These are phyloP conservation scores for Hycleus cichorii DNA, from an alignment of 1,140 invertebrate species.

Conservation along the genomic window DNA sequence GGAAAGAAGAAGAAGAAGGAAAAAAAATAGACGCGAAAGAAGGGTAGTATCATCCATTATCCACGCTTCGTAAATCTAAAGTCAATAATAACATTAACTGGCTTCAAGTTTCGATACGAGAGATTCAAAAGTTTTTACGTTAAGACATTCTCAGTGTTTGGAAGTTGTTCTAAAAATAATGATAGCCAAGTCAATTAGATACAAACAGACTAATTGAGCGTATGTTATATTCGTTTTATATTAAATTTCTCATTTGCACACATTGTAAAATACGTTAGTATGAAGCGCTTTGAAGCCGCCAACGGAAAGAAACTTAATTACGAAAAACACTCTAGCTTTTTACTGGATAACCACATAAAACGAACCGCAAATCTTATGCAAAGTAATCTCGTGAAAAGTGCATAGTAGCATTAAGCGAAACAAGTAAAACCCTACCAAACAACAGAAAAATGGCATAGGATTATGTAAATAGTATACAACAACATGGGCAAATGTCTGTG, in stretches of 20 bases:
- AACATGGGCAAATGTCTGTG: background rate
- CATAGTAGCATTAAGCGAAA: constrained; percentile 22
- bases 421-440: constrained; percentile 9
- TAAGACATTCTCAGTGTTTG: constrained; percentile 8
- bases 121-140: constrained; percentile 22
- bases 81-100: constrained; percentile 33
- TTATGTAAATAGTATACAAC: constrained; percentile 11
- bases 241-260: too few species aligned
- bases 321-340: constrained; percentile 24
- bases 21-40: too few species aligned
- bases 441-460: constrained; percentile 6
- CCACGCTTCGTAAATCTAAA: constrained; percentile 31
- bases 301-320: constrained; percentile 20
- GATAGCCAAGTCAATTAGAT: constrained; percentile 5
- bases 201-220: too few species aligned
- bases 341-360: constrained; percentile 22
- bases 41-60: constrained; percentile 28
- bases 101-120: constrained; percentile 30
- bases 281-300: too few species aligned
- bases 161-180: constrained; percentile 1
- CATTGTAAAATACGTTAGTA: too few species aligned
- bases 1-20: too few species aligned
- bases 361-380: constrained; percentile 24
- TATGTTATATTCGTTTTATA: too few species aligned
- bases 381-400: constrained; percentile 27